A percentile compares a stretch with the other conserved stretches of the same genome.
Evolutionary conservation across 2,888 invertebrate genomes (phyloP).

Genomic region (Synanthedon andrenaeformis): DNA sequence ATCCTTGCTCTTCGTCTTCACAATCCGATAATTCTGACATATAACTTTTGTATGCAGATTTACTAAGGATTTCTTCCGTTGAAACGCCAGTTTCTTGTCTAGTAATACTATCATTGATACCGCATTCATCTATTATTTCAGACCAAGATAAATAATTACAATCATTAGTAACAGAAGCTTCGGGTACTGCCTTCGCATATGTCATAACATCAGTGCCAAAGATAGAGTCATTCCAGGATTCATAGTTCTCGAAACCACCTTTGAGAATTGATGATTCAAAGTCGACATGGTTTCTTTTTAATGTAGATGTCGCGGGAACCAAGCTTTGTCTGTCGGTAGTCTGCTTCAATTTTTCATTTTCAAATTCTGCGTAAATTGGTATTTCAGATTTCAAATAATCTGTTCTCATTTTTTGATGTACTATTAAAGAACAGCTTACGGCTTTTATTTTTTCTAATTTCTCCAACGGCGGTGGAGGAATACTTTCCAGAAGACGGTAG

Average conservation of each 20-base stretch:
- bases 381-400: conserved; percentile 35
- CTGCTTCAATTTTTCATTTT: conserved; percentile 28
- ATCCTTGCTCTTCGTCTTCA: conserved; percentile 30
- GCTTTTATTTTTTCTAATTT: conserved; percentile 12
- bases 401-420: conserved; percentile 11
- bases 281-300: conserved; percentile 31
- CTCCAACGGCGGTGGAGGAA: conserved; percentile 46
- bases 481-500: conserved; percentile 34
- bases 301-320: conserved; percentile 36
- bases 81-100: no score
- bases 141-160: conserved; percentile 32
- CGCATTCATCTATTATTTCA: conserved; percentile 36
- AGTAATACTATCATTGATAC: not conserved
- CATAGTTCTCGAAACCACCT: conserved; percentile 23
- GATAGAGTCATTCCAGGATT: conserved; percentile 52
- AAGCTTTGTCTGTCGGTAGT: conserved; percentile 15
- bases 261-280: conserved; percentile 26
- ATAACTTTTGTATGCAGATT: conserved; percentile 20
- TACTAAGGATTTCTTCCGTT: conserved; percentile 26
- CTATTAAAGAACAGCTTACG: conserved; percentile 14
- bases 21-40: conserved; percentile 26
- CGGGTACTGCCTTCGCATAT: not conserved
- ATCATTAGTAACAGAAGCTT: conserved; percentile 1
- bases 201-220: conserved; percentile 36
- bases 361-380: conserved; percentile 46